Percentiles rank a stretch among this genome's conserved stretches.
Conservation (phyloP, 2,888 invertebrate genomes). For the Drosophila lacicola region DNA sequence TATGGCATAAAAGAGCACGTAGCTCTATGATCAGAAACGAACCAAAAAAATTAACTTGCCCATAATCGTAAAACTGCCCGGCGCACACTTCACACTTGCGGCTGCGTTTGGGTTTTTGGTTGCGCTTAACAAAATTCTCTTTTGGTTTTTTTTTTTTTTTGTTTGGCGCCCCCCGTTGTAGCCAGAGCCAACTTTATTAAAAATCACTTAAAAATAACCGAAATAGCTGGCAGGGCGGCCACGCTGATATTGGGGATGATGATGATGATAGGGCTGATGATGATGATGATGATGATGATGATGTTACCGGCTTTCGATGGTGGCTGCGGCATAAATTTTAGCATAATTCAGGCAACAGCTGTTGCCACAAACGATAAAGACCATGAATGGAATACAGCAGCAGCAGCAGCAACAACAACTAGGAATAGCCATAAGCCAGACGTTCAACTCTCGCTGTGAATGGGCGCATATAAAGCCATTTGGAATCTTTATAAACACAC, state of each 20-base stretch:
- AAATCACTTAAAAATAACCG: conserved; percentile 80
- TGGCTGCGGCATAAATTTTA: conserved; percentile 71
- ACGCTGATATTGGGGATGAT: conserved; percentile 22
- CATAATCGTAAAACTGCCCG: conserved; percentile 53
- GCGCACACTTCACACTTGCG: conserved; percentile 37
- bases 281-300: conserved; percentile 19
- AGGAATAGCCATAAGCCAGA: conserved; percentile 53
- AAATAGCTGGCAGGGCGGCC: conserved; percentile 62
- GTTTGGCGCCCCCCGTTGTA: background rate
- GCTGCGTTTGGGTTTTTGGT: conserved; percentile 26
- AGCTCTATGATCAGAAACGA: conserved; percentile 13
- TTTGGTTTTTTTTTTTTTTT: background rate
- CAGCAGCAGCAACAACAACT: conserved; percentile 23
- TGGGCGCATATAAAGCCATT: conserved; percentile 56
- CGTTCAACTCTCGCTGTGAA: conserved; percentile 16
- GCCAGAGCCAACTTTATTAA: conserved; percentile 71
- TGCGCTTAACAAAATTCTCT: background rate
- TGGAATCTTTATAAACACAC: conserved; percentile 75
- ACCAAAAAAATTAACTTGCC: conserved; percentile 37
- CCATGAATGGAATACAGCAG: conserved; percentile 74
- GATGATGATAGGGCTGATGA: conserved; percentile 1
- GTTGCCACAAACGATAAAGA: conserved; percentile 80
- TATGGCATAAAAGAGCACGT: conserved; percentile 5
- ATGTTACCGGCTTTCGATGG: conserved; percentile 33
- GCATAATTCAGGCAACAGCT: conserved; percentile 80